Base-by-base conservation (phyloP, 2,888 invertebrate genomes). In the Coleophora deauratella region DNA sequence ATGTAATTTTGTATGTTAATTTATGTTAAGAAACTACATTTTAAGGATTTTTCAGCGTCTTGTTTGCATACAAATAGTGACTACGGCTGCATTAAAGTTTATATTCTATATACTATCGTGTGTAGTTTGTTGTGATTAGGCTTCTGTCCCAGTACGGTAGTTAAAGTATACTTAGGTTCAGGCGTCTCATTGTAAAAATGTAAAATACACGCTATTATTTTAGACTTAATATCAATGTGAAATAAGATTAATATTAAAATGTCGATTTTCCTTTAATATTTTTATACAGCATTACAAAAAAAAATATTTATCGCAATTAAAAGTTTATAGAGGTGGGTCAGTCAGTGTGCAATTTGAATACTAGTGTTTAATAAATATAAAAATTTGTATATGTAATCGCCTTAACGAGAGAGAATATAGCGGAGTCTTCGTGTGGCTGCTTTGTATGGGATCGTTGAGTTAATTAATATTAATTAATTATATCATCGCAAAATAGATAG, bases 261-360 rank as follows among this genome's bases (percentile, higher is more conserved):
- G 74, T 78, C 74, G 73, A 78, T 78, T 79, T 85, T 80, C 73
- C 81, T 85, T 85, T 84, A 84, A 81, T 84, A 84, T 85, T 84
- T 85, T 85, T 85, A 84, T 85, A 85, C 84, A 85, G 80, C 81
- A 81, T 81, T 78, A 80, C 74, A 76, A 72, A 72, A 72, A 76
- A 72, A 72, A 72, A 72, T 82, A 82, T 80, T 74, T 78, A 82
- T 75, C 78, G 82, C 82, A 82, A 82, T 81, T 81, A 79, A 82
- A 82, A 78, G 76, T 82, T 78, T 84, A 80, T 82, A 81, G 79
- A 78, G 82, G 78, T 82, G 81, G 74, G 74, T 82, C 79, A 74
- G 74, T 82, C 79, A 74, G 78, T 77, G 82, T 81, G 84, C 81
- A 81, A 78, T 76, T 80, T 74, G 66, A 68, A 62, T 71, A 75